Percentiles rank a stretch among this genome's conserved stretches.
Conservation (phyloP, 2,113 vertebrate genomes). For the Neotragus pygmaeus region DNA sequence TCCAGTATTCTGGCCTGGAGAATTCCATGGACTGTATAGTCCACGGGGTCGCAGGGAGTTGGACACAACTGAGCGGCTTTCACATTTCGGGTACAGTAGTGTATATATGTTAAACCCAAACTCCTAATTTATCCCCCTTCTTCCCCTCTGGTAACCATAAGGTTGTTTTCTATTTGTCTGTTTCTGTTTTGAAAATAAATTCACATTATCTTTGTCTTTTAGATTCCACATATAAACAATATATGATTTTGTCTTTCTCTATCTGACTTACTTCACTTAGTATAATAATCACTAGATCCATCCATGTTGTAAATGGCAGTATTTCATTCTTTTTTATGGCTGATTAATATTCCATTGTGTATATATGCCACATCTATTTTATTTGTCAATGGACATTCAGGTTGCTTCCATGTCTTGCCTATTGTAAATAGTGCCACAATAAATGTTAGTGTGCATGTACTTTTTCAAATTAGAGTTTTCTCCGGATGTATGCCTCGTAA, state of each 20-base stretch:
- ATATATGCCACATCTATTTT: background rate
- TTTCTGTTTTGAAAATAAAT: background rate
- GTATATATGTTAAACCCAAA: background rate
- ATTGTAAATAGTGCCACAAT: background rate
- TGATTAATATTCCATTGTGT: background rate
- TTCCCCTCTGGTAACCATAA: background rate
- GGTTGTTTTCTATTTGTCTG: background rate
- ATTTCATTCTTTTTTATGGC: background rate
- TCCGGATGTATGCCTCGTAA: background rate
- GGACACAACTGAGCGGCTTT: background rate
- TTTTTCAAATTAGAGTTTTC: background rate
- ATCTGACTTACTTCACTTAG: background rate
- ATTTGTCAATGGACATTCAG: background rate
- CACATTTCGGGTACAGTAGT: background rate
- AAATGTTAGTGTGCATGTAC: background rate
- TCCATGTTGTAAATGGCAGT: background rate
- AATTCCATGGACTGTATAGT: background rate
- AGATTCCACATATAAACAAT: background rate
- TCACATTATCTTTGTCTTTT: background rate
- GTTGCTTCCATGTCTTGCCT: background rate
- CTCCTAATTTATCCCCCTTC: background rate
- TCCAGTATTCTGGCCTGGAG: background rate
- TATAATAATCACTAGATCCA: background rate
- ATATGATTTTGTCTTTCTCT: background rate
- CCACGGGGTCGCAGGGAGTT: background rate